phyloP scores from a whole-genome alignment of 2,113 vertebrate species.

The Neomonachus schauinslandi region DNA sequence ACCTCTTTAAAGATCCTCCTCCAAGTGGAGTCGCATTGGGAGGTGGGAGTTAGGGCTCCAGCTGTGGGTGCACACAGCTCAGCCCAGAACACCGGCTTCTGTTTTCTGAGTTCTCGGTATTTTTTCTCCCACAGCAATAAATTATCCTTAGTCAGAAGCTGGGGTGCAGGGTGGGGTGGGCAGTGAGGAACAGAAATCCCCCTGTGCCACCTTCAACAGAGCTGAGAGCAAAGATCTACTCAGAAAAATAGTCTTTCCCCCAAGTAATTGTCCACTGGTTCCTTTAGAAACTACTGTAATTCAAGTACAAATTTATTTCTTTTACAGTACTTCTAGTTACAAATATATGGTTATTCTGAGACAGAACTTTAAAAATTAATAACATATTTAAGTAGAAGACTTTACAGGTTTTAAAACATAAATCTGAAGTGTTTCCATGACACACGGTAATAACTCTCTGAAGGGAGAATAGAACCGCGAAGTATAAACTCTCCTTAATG shows the following conservation, averaged over 20 bases:
- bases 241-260: not conserved
- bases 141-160: accelerated
- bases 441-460: not conserved
- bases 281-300: not conserved
- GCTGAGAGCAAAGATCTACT: not conserved
- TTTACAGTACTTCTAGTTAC: slow-evolving; percentile 43
- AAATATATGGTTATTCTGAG: slow-evolving; percentile 66
- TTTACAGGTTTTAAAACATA: slow-evolving; percentile 54
- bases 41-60: accelerated
- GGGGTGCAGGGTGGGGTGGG: accelerated
- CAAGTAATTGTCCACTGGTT: too few relatives aligned
- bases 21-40: not conserved
- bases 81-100: accelerated
- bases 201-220: accelerated
- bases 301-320: slow-evolving; percentile 52
- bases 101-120: accelerated
- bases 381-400: slow-evolving; percentile 58
- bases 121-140: not conserved
- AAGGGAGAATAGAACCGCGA: not conserved
- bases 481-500: not conserved
- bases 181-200: not conserved
- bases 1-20: too few relatives aligned
- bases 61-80: accelerated
- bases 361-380: slow-evolving; percentile 69
- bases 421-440: slow-evolving; percentile 66